Conservation (phyloP, 2,888 invertebrate species). For the Drosophila mimetica region DNA sequence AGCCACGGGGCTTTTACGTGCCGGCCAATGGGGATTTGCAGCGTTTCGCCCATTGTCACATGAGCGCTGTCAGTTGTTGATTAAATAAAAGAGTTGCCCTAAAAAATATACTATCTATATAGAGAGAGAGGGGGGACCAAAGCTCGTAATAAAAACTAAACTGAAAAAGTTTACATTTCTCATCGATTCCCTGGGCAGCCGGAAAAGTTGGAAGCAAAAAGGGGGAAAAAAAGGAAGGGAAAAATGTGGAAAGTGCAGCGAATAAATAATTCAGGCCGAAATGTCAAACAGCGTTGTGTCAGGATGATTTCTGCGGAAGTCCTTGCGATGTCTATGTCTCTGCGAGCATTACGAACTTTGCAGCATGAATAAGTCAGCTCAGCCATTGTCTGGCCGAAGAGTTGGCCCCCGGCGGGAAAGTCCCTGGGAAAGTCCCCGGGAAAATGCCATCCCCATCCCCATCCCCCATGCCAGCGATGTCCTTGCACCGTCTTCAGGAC, state of each 20-base stretch:
- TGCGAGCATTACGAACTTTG: constrained; percentile 59
- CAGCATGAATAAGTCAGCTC: constrained; percentile 74
- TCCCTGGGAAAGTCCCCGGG: background rate
- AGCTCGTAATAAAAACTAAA: constrained; percentile 66
- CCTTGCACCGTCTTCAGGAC: constrained; percentile 2
- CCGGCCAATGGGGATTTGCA: constrained; percentile 73
- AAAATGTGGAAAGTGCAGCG: constrained; percentile 66
- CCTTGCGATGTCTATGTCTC: constrained; percentile 45
- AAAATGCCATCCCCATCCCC: too few species aligned
- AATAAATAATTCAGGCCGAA: constrained; percentile 78
- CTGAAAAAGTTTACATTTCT: constrained; percentile 65
- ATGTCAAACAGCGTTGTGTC: constrained; percentile 79
- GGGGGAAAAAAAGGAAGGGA: constrained; percentile 3
- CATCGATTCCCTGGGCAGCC: constrained; percentile 65
- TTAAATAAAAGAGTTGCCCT: constrained; percentile 65
- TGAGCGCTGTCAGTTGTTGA: constrained; percentile 72
- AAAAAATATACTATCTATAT: constrained; percentile 17
- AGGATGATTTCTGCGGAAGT: constrained; percentile 80
- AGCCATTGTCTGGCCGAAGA: constrained; percentile 66
- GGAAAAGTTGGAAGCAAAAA: background rate
- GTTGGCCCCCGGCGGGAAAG: constrained; percentile 1
- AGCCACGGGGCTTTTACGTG: constrained; percentile 68
- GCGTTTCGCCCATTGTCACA: constrained; percentile 51
- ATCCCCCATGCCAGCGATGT: constrained; percentile 1
- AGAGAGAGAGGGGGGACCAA: constrained; percentile 22